Evolutionary conservation across 2,888 invertebrate species (phyloP).

Genomic region (Drosophila falleni): DNA sequence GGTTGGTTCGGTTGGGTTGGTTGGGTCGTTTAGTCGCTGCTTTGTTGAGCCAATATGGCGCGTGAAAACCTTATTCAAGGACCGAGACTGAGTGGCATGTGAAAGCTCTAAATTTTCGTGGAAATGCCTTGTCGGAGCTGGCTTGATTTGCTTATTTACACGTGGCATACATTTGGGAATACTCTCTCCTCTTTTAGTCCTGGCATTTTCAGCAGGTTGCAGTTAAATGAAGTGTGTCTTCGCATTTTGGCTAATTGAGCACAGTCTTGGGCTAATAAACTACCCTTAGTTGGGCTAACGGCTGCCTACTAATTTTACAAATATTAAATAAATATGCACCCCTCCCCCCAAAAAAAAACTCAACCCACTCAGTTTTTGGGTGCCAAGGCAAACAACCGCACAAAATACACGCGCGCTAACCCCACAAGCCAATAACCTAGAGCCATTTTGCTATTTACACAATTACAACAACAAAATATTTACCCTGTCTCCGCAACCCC

Average conservation of each 20-base stretch:
- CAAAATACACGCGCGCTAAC: conserved; percentile 45
- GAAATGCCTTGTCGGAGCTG: conserved; percentile 24
- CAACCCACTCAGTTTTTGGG: neutral
- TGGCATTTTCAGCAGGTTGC: neutral
- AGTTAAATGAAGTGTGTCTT: conserved; percentile 2
- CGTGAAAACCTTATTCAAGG: conserved; percentile 19
- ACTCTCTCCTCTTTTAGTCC: neutral
- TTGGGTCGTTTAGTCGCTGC: conserved; percentile 13
- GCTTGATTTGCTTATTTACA: conserved; percentile 61
- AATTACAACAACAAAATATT: conserved; percentile 68
- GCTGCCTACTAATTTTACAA: conserved; percentile 53
- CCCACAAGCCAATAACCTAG: conserved; percentile 69
- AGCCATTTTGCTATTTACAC: conserved; percentile 73
- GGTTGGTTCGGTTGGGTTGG: conserved; percentile 3
- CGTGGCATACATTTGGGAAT: conserved; percentile 63
- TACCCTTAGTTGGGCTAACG: neutral
- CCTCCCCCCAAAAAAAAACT: neutral
- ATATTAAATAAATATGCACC: conserved; percentile 51
- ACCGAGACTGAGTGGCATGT: neutral
- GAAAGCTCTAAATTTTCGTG: conserved; percentile 13
- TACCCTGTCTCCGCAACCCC: conserved; percentile 19
- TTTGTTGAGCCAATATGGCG: conserved; percentile 32
- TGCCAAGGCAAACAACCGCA: conserved; percentile 60
- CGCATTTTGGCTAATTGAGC: conserved; percentile 40
- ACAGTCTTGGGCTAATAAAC: conserved; percentile 18